These are phyloP conservation scores for Vulpes lagopus DNA, from an alignment of 2,113 vertebrate species.

Conservation along the genomic window DNA sequence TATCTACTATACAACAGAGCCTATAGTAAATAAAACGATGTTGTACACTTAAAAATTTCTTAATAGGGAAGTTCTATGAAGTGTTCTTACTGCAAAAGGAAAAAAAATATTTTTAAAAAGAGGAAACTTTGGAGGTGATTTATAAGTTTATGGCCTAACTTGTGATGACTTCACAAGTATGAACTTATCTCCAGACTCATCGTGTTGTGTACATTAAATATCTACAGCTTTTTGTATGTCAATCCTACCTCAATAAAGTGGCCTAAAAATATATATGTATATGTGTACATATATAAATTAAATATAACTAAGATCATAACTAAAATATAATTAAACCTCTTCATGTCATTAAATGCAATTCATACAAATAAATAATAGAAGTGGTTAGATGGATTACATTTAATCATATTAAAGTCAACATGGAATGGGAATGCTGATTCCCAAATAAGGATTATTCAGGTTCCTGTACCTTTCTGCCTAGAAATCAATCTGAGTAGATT, in stretches of 20 bases:
- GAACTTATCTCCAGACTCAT: neutral
- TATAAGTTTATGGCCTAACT: neutral
- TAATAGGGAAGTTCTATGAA: neutral
- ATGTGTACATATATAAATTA: too few species aligned
- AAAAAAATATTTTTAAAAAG: neutral
- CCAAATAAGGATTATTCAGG: neutral
- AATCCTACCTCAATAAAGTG: neutral
- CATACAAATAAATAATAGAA: neutral
- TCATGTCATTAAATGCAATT: neutral
- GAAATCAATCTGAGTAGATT: neutral
- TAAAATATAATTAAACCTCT: neutral
- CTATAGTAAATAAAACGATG: too few species aligned
- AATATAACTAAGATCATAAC: neutral
- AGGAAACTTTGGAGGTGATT: neutral
- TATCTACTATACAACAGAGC: neutral
- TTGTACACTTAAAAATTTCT: neutral
- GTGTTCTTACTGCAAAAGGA: neutral
- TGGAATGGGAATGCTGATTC: neutral
- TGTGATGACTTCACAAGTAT: neutral
- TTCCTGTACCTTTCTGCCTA: neutral
- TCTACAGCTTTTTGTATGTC: neutral
- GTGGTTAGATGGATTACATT: neutral
- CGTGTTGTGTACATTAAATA: neutral
- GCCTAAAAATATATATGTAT: neutral
- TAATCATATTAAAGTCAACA: neutral